phyloP scores from a whole-genome alignment of 2,888 invertebrate genomes.

The Byasa hedistus region DNA sequence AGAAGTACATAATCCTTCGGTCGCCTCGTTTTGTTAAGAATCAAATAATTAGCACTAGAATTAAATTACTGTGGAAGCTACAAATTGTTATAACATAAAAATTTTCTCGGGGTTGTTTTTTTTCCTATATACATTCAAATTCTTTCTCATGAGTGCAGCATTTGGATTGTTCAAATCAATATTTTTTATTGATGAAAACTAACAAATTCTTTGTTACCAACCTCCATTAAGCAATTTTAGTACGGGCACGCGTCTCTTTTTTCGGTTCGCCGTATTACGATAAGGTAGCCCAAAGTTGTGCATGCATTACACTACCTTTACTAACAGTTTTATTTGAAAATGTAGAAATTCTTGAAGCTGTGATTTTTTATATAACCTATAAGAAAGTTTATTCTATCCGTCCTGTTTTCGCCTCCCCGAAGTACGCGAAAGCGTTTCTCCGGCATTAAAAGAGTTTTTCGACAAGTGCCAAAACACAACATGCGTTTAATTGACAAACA shows the following conservation, averaged over 20 bases:
- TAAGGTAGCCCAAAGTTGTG: constrained; percentile 4
- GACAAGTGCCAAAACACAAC: background rate
- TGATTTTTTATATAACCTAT: too few relatives aligned
- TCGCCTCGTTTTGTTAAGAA: too few relatives aligned
- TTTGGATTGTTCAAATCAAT: background rate
- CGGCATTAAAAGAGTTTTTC: background rate
- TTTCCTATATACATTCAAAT: too few relatives aligned
- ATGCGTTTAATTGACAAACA: background rate
- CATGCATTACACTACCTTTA: constrained; percentile 9
- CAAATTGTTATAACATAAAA: too few relatives aligned
- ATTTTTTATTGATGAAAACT: background rate
- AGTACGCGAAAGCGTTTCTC: background rate
- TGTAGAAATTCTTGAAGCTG: background rate
- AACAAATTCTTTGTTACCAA: background rate
- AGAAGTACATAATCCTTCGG: too few relatives aligned
- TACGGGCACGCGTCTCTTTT: background rate
- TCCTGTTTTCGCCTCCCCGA: too few relatives aligned
- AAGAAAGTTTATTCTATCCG: too few relatives aligned
- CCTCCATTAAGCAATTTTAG: background rate
- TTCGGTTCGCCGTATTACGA: background rate
- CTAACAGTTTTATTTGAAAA: constrained; percentile 7
- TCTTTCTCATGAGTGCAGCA: too few relatives aligned
- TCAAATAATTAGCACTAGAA: too few relatives aligned
- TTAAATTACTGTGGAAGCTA: too few relatives aligned
- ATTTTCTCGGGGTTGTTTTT: too few relatives aligned